Evolutionary conservation across 37 sponge, comb jelly and placozoan species (phyloP), one percentile per base, ranked within the genome.

Genomic region (Eunapius fragilis): DNA sequence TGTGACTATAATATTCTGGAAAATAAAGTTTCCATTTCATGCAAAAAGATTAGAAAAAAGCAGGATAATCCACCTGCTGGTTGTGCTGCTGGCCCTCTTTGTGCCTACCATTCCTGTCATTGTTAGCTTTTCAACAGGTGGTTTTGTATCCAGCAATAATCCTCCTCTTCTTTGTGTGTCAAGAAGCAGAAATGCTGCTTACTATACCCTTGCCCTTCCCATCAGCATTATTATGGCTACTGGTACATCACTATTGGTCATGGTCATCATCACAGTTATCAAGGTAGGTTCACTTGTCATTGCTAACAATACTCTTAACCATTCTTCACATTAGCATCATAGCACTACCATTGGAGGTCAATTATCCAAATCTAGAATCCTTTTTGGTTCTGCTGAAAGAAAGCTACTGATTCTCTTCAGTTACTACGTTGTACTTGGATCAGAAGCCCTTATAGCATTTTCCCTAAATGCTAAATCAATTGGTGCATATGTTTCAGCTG

Each of bases 141-240:
- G 85, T 0, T 89, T 84, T 80, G 79, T 37, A 35, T 10, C 72
- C 23, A 67, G 36, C n/a, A 70, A 80, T 37, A 80, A 80, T 67
- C 90, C 85, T 67, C 80, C 90, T 0, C 33, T 79, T 2, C 26
- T 80, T 25, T 89, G 90, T 68, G 72, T 31, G 58, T 30, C 49
- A 23, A 71, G 25, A 25, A 47, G 38, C n/a, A 31, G 33, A 31
- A 34, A 85, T 41, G 38, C 67, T 22, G 24, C 36, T 28, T 89
- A 80, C 81, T 89, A 89, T 32, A 80, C 90, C 23, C 32, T 74
- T 2, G 67, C 78, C 7, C 80, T 89, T 3, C 80, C 80, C 26
- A 75, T 80, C 25, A 38, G 67, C 34, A 37, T 89, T 11, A 76
- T 84, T 19, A 13, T 89, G 11, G 75, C 70, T 26, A 37, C 68